Conservation (phyloP, 2,888 invertebrate genomes). For the Drosophila longiperda region DNA sequence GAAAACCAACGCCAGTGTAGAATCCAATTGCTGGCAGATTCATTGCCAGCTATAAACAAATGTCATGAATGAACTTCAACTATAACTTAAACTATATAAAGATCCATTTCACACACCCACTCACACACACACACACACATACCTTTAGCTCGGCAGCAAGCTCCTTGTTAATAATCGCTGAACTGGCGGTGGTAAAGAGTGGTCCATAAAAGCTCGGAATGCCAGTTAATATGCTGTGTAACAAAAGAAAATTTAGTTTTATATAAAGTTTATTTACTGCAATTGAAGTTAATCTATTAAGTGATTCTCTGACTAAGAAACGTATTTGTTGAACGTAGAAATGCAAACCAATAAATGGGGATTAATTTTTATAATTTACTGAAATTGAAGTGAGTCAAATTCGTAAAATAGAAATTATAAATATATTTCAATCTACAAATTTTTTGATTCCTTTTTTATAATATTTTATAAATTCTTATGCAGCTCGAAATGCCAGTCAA, state of each 20-base stretch:
- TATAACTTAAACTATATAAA: neutral
- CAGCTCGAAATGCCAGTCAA: conserved; percentile 60
- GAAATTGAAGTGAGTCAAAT: neutral
- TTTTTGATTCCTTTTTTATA: neutral
- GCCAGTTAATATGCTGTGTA: conserved; percentile 64
- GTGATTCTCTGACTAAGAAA: neutral
- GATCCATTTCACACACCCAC: neutral
- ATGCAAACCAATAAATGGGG: no score
- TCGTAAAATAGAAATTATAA: neutral
- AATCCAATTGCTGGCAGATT: conserved; percentile 73
- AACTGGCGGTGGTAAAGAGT: conserved; percentile 73
- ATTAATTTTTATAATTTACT: neutral
- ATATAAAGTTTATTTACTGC: neutral
- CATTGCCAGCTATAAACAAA: conserved; percentile 66
- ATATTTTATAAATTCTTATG: neutral
- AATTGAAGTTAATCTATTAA: neutral
- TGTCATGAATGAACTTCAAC: conserved; percentile 1
- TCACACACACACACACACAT: conserved; percentile 38
- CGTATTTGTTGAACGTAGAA: no score
- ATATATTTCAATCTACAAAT: neutral
- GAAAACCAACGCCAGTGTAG: conserved; percentile 73
- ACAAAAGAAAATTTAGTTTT: neutral
- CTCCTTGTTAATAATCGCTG: conserved; percentile 59
- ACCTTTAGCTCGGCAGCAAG: conserved; percentile 76
- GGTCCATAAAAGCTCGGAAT: conserved; percentile 78